A percentile compares a stretch with the other conserved stretches of the same genome.
Evolutionary conservation across 2,113 vertebrate genomes (phyloP).

Genomic region (Chaetodon auriga): DNA sequence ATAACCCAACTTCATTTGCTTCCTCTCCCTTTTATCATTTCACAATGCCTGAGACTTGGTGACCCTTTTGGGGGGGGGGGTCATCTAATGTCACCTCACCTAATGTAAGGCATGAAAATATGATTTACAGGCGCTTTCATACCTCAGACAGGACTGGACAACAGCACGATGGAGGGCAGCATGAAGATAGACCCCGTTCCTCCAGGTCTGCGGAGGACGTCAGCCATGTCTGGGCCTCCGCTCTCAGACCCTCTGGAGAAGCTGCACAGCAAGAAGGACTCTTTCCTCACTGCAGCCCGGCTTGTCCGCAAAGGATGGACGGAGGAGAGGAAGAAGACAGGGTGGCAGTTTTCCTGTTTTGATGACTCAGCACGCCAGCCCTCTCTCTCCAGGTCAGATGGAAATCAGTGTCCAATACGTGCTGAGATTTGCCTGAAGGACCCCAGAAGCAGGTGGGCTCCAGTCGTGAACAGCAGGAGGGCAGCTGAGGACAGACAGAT

Average conservation of each 20-base stretch:
- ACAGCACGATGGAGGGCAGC: conserved; percentile 19
- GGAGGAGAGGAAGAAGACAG: neutral
- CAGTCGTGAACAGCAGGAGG: neutral
- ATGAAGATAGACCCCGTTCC: fast-evolving
- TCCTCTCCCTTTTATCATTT: neutral
- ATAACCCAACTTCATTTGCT: no score
- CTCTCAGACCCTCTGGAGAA: neutral
- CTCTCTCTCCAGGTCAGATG: neutral
- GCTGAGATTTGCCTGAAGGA: neutral
- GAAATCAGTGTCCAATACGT: no score
- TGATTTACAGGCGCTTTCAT: neutral
- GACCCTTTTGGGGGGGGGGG: no score
- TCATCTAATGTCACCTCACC: neutral
- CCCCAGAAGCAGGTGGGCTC: neutral
- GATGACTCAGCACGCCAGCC: neutral
- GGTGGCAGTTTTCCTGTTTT: neutral
- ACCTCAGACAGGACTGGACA: neutral
- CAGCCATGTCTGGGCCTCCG: fast-evolving
- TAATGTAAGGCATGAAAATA: neutral
- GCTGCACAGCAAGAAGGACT: conserved; percentile 19
- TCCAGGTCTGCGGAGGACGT: neutral
- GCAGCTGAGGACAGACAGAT: neutral
- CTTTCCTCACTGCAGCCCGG: conserved; percentile 68
- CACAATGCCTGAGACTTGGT: neutral
- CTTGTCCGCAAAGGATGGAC: conserved; percentile 55